Evolutionary conservation across 2,888 invertebrate species (phyloP).

Genomic region (Yponomeuta plumbellus): DNA sequence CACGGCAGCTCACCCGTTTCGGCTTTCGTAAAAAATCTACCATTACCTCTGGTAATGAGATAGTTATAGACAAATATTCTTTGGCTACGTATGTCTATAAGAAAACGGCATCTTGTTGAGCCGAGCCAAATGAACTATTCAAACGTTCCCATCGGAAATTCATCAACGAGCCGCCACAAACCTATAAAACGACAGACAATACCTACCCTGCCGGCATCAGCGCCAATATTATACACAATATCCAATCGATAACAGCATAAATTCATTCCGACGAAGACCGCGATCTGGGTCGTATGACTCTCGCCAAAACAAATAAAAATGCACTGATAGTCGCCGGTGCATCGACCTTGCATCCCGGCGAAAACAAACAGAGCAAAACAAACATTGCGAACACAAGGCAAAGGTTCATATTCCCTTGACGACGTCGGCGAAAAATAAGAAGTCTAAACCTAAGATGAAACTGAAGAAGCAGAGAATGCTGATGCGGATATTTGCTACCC

Average conservation of each 20-base stretch:
- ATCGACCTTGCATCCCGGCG: conserved; percentile 67
- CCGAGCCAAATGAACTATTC: too few relatives aligned
- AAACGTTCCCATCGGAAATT: background rate
- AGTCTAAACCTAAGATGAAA: conserved; percentile 71
- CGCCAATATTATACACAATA: conserved; percentile 50
- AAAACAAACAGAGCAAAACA: conserved; percentile 26
- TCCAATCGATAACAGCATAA: conserved; percentile 73
- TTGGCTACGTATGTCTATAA: too few relatives aligned
- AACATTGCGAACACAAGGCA: conserved; percentile 31
- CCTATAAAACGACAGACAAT: conserved; percentile 28
- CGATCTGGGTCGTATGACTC: conserved; percentile 72
- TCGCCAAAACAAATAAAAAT: conserved; percentile 73
- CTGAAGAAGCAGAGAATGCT: conserved; percentile 55
- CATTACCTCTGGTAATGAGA: too few relatives aligned
- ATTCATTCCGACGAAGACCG: conserved; percentile 60
- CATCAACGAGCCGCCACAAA: background rate
- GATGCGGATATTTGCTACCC: conserved; percentile 37
- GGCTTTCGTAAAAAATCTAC: too few relatives aligned
- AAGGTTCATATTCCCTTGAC: conserved; percentile 42
- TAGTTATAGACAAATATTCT: too few relatives aligned
- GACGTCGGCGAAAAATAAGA: conserved; percentile 61
- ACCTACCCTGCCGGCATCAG: conserved; percentile 27
- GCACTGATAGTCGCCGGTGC: conserved; percentile 67
- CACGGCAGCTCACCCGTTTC: too few relatives aligned
- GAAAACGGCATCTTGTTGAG: too few relatives aligned